Conservation (phyloP, 2,888 invertebrate species). For the Eristalis tenax region DNA sequence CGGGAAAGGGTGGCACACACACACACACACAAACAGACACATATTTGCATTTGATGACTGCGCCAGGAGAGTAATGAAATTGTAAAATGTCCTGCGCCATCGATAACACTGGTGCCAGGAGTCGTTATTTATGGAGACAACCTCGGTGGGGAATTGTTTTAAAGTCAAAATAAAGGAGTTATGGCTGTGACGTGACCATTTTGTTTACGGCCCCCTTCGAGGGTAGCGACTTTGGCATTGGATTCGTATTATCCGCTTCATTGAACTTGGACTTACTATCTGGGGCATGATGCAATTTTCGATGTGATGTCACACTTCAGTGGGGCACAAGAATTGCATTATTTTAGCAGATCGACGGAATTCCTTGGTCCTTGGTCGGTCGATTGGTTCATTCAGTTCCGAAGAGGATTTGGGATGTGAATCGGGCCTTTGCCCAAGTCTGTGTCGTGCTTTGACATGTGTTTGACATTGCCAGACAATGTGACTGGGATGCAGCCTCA, state of each 20-base stretch:
- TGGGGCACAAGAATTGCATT: neutral
- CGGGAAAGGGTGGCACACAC: neutral
- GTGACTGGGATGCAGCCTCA: too few species aligned
- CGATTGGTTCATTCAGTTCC: neutral
- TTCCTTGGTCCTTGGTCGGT: too few species aligned
- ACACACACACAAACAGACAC: constrained; percentile 6
- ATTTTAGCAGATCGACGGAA: neutral
- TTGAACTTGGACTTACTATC: neutral
- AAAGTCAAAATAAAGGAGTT: constrained; percentile 30
- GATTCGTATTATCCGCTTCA: neutral
- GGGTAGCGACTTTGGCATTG: neutral
- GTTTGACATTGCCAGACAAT: too few species aligned
- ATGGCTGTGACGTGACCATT: constrained; percentile 10
- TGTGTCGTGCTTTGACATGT: neutral
- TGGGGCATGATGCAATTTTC: neutral
- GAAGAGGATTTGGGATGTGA: neutral
- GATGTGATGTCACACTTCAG: neutral
- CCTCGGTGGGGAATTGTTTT: constrained; percentile 33
- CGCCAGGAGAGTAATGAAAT: constrained; percentile 52
- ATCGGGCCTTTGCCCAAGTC: neutral
- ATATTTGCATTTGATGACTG: constrained; percentile 60
- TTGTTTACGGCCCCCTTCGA: neutral
- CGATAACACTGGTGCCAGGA: constrained; percentile 47
- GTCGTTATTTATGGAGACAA: constrained; percentile 34
- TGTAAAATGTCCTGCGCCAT: constrained; percentile 25